Evolutionary conservation across 1,140 invertebrate species (phyloP).

Genomic region (Chrysomallon squamiferum): DNA sequence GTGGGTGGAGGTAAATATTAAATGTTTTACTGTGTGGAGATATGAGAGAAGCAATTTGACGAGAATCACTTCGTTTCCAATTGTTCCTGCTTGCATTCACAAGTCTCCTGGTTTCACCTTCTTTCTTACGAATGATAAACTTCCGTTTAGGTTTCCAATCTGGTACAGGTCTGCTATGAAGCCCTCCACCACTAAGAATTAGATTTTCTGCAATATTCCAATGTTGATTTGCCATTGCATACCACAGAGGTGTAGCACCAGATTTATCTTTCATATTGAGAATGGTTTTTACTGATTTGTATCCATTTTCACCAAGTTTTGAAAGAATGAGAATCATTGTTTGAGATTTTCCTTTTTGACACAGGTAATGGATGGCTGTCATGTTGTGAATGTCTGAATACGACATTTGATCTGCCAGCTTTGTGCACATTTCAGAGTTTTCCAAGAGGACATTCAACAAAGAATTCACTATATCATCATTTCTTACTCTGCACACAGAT

Average conservation of each 20-base stretch:
- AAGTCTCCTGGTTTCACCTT: neutral
- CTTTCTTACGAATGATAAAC: neutral
- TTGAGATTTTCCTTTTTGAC: neutral
- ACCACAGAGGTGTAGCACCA: neutral
- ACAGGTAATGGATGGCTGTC: neutral
- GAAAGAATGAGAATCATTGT: neutral
- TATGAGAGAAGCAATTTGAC: neutral
- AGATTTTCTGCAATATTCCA: neutral
- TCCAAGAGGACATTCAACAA: too few relatives aligned
- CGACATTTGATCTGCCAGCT: too few relatives aligned
- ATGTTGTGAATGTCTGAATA: neutral
- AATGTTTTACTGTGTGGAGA: neutral
- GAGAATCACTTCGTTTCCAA: too few relatives aligned
- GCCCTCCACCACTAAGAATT: neutral
- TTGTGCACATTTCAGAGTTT: too few relatives aligned
- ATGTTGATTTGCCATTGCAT: neutral
- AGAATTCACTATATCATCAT: too few relatives aligned
- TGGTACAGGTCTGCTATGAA: neutral
- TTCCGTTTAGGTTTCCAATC: neutral
- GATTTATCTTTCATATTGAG: constrained; percentile 1
- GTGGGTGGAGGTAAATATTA: neutral
- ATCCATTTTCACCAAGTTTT: neutral
- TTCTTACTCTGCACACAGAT: too few relatives aligned
- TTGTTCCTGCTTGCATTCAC: too few relatives aligned
- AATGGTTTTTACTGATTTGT: neutral